These are phyloP conservation scores for Parus major DNA, from an alignment of 2,113 vertebrate genomes.

Conservation along the genomic window DNA sequence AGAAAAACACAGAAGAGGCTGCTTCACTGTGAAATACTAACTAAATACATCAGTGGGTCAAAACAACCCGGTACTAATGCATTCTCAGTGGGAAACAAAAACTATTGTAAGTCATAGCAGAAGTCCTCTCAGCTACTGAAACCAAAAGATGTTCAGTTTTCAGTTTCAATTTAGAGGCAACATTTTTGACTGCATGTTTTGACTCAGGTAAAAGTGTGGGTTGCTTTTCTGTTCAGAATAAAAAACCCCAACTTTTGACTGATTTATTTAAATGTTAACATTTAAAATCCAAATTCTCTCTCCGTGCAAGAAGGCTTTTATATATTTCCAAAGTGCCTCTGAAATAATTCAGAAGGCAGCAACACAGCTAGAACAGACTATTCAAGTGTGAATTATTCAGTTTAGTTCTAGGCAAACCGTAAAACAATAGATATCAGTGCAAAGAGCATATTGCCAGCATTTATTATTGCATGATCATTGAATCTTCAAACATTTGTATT, in stretches of 20 bases:
- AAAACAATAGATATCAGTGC: neutral
- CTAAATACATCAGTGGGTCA: neutral
- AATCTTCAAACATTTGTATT: neutral
- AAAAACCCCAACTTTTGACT: neutral
- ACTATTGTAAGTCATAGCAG: neutral
- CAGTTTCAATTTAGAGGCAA: neutral
- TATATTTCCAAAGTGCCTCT: neutral
- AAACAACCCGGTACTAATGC: neutral
- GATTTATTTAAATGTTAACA: neutral
- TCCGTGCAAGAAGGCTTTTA: neutral
- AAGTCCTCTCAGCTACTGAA: neutral
- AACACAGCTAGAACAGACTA: neutral
- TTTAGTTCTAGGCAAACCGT: neutral
- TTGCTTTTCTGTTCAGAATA: neutral
- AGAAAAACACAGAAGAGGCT: neutral
- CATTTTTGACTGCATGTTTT: neutral
- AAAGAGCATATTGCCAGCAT: neutral
- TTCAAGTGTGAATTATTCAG: neutral
- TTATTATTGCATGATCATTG: neutral
- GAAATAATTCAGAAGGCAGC: neutral
- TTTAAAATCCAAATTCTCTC: neutral
- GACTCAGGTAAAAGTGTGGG: neutral
- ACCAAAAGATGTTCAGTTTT: neutral
- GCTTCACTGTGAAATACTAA: neutral
- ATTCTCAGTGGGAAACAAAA: neutral